phyloP scores from a whole-genome alignment of 1,140 invertebrate species.

The Drosophila pandora region DNA sequence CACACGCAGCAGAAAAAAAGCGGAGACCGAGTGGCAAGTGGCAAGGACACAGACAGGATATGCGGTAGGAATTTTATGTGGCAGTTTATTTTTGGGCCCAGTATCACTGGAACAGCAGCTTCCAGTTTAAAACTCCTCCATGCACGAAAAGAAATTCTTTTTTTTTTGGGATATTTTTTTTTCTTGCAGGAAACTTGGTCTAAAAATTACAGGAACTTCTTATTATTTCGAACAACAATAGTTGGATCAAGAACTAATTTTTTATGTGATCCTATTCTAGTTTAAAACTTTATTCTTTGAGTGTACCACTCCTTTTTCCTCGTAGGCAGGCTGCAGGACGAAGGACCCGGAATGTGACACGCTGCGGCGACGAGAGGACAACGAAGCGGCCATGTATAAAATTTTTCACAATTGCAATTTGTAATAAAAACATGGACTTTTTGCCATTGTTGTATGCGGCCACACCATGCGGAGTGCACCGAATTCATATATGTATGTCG shows the following conservation, averaged over 20 bases:
- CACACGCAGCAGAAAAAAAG: constrained; percentile 38
- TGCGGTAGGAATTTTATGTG: constrained; percentile 75
- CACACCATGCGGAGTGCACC: constrained; percentile 26
- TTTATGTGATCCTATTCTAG: too few relatives aligned
- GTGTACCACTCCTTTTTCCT: constrained; percentile 24
- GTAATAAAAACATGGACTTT: constrained; percentile 82
- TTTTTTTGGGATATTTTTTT: not conserved
- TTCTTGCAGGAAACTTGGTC: too few relatives aligned
- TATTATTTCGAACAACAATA: too few relatives aligned
- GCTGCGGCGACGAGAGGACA: constrained; percentile 47
- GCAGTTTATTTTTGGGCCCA: constrained; percentile 78
- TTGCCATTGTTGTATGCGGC: constrained; percentile 74
- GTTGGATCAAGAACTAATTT: too few relatives aligned
- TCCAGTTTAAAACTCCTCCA: constrained; percentile 17
- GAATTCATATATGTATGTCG: constrained; percentile 22
- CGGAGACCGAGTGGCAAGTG: constrained; percentile 41
- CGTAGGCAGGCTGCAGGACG: constrained; percentile 47
- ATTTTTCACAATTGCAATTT: constrained; percentile 82
- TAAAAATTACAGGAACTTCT: not conserved
- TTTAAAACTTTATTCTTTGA: not conserved
- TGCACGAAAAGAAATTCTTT: constrained; percentile 6
- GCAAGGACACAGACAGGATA: constrained; percentile 57
- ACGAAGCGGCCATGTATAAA: constrained; percentile 76
- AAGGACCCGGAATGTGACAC: constrained; percentile 69
- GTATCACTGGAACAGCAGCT: constrained; percentile 58